phyloP scores from a whole-genome alignment of 2,888 invertebrate genomes.

The Drosophila gaucha region DNA sequence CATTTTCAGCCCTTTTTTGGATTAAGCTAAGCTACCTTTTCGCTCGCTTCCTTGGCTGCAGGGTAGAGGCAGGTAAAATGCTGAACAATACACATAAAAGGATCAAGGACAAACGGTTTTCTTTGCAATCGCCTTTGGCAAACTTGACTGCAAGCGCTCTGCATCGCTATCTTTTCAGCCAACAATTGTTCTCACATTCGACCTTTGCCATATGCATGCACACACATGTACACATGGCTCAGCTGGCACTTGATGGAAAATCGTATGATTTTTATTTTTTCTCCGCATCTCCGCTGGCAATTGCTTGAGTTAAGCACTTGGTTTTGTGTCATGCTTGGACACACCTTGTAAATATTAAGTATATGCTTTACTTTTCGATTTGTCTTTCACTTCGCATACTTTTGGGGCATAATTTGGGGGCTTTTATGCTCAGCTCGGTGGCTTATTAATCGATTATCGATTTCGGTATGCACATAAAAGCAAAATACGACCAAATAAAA shows the following conservation, averaged over 20 bases:
- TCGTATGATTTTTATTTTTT: slow-evolving; percentile 3
- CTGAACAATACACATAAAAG: slow-evolving; percentile 21
- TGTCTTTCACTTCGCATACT: background rate
- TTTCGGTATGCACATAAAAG: slow-evolving; percentile 28
- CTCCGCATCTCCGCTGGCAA: background rate
- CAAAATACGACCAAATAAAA: slow-evolving; percentile 27
- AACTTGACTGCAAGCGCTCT: slow-evolving; percentile 21
- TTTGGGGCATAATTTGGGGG: background rate
- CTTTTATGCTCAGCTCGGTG: slow-evolving; percentile 5
- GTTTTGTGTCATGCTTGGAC: background rate
- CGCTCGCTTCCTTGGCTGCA: background rate
- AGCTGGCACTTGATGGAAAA: slow-evolving; percentile 8
- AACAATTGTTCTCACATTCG: slow-evolving; percentile 25
- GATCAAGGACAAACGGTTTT: slow-evolving; percentile 21
- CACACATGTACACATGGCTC: slow-evolving; percentile 11
- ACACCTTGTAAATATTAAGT: background rate
- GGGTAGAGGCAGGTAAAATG: slow-evolving; percentile 10
- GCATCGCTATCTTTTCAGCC: slow-evolving; percentile 8
- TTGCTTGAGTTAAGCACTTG: background rate
- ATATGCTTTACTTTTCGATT: background rate
- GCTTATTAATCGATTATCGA: slow-evolving; percentile 49
- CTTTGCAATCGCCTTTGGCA: slow-evolving; percentile 13
- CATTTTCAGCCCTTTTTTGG: background rate
- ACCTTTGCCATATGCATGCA: slow-evolving; percentile 20
- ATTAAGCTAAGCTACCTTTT: too few relatives aligned